Base-by-base conservation (phyloP, 2,888 invertebrate genomes). In the Protodeltote pygarga region DNA sequence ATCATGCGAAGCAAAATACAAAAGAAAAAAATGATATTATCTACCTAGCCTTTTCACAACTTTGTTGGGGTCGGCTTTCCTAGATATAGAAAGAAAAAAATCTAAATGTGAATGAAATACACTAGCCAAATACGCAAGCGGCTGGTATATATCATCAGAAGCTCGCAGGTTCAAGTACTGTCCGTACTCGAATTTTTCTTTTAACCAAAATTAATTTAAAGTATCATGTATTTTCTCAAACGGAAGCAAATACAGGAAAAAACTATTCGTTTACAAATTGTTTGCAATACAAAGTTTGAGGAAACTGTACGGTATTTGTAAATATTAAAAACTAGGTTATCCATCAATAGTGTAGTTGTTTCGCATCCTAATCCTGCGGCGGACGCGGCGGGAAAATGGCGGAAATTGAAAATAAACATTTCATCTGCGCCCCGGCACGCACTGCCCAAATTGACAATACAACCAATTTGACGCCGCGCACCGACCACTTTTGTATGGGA, bases 361-460 rank as follows among this genome's bases (percentile, higher is more conserved):
- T 64, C 78, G 75, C 75, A 76, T 79, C 83, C 89, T 91, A 90
- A 90, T 91, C 89, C 88, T 77, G 84, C 75, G 81, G 82, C 85
- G 80, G 83, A 71, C 79, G 85, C 81, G 83, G 81, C 79, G 79
- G 85, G 87, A 85, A 89, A 92, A 89, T 85, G 89, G 80, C 85
- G 89, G 89, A 90, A 91, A 92, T 92, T 91, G 92, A 92, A 92
- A 91, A 92, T 90, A 92, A 92, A 92, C 92, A 92, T 91, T 91
- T 85, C 87, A 86, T 89, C 89, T 87, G 87, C 87, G 85, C 86
- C 77, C 82, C 83, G 82, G 88, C 89, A 90, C 91, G 91, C 92
- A 92, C 91, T 91, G 91, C 85, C 90, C 91, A 89, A 92, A 91
- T 90, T 91, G 90, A 91, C 91, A 91, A 92, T 92, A 91, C 91